A percentile compares a stretch with the other conserved stretches of the same genome.
Conservation (phyloP, 2,888 invertebrate genomes). For the Lasioglossum malachurum region DNA sequence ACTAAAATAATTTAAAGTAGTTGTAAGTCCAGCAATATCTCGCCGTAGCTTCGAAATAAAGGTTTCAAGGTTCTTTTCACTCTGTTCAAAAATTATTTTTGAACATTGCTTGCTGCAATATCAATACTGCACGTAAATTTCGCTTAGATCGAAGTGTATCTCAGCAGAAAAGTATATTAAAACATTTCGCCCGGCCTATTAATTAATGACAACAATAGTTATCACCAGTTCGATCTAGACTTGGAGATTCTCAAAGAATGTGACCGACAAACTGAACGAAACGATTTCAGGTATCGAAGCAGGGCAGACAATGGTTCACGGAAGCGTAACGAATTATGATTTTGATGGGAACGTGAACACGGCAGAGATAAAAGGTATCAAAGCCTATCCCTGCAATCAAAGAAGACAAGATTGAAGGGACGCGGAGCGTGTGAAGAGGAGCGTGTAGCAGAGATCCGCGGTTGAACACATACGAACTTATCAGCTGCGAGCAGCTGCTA, state of each 20-base stretch:
- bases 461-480: slow-evolving; percentile 64
- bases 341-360: not conserved
- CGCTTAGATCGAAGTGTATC: not conserved
- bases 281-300: not conserved
- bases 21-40: not conserved
- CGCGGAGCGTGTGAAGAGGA: not conserved
- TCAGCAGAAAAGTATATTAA: not conserved
- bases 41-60: not conserved
- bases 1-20: not conserved
- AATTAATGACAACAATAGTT: not conserved
- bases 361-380: not conserved
- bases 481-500: slow-evolving; percentile 72
- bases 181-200: not conserved
- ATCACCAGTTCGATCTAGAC: not conserved
- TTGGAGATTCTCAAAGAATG: not conserved
- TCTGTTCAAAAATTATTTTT: not conserved
- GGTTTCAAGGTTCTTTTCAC: not conserved
- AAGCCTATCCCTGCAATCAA: slow-evolving; percentile 12
- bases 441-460: slow-evolving; percentile 25
- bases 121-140: not conserved
- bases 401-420: slow-evolving; percentile 30
- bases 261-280: not conserved
- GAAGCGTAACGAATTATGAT: not conserved
- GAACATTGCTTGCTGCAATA: not conserved
- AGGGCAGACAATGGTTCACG: not conserved